Base-by-base conservation (phyloP, 2,797 vertebrate species). In the Oophaga sylvatica region DNA sequence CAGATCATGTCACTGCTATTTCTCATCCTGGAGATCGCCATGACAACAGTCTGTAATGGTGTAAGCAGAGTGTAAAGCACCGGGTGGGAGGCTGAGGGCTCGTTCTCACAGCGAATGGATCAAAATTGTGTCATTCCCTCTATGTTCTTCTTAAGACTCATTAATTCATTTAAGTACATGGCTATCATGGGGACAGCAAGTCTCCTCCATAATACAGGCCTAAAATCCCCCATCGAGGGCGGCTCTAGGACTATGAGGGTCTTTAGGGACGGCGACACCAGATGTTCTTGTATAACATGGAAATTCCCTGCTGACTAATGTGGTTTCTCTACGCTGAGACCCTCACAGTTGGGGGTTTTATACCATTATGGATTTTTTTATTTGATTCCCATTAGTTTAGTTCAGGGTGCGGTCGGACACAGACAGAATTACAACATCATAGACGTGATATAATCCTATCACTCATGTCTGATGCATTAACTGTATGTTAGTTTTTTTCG, bases 1-100 rank as follows among this genome's bases (percentile, higher is more conserved):
- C 79, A 71, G 84, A 89, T 89, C 87, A 89, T 86, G 87, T 82
- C 87, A 67, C 87, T 85, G 83, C 83, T 81, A 81, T 88, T 85
- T 85, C 79, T 86, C 84, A 82, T 85, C 71, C 84, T 15, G 2
- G 53, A 26, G 31, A 35, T 89, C 80, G 3, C 84, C 84, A 86
- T 86, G 84, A 26, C 63, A 79, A 86, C 84, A 79, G 84, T 78
- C 80, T 83, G 80, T 86, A 81, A 71, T 89, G 80, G 71, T 76
- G 80, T 86, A 86, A 86, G 84, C 63, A 86, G 78, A 63, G 68
- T 11, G 62, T 68, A 82, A 41, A 67, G 78, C 71, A 71, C 19
- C 15, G 84, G 87, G 71, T 70, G 78, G 78, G 78, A 77, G 60
- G 13, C 70, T 35, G 62, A 41, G 5, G 48, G 73, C 68, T 62